Percentiles rank a stretch among this genome's conserved stretches.
These are phyloP conservation scores for Cheilosia soror DNA, from an alignment of 2,888 invertebrate genomes.

Conservation along the genomic window DNA sequence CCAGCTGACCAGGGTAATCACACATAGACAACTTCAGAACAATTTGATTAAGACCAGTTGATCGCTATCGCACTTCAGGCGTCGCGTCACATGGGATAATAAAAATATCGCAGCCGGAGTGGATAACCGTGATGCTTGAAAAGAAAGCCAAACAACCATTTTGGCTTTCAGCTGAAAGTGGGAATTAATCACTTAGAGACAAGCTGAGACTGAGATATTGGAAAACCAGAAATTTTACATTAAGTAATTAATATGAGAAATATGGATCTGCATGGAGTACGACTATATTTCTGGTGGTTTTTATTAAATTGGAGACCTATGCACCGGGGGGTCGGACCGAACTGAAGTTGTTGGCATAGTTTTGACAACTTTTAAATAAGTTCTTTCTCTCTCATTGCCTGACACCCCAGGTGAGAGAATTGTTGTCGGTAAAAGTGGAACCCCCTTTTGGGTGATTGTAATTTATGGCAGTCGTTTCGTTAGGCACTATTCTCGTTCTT, in stretches of 20 bases:
- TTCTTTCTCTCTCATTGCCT: background rate
- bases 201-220: background rate
- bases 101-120: background rate
- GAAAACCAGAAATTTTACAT: slow-evolving; percentile 46
- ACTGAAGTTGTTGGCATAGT: slow-evolving; percentile 37
- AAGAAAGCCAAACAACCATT: slow-evolving; percentile 19
- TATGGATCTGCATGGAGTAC: slow-evolving; percentile 30
- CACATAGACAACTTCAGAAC: background rate
- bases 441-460: slow-evolving; percentile 35
- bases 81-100: slow-evolving; percentile 34
- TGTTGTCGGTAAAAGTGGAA: slow-evolving; percentile 24
- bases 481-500: background rate
- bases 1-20: slow-evolving; percentile 21
- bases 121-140: background rate
- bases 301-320: background rate
- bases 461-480: slow-evolving; percentile 44
- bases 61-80: slow-evolving; percentile 54
- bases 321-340: background rate
- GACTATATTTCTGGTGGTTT: slow-evolving; percentile 28
- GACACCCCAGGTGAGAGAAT: background rate
- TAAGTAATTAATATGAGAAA: slow-evolving; percentile 40
- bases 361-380: slow-evolving; percentile 26
- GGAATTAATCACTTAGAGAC: slow-evolving; percentile 20
- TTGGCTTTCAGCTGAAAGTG: background rate
- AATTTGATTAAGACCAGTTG: slow-evolving; percentile 61